Conservation (phyloP, 2,888 invertebrate genomes). For the Ophion ellenae region DNA sequence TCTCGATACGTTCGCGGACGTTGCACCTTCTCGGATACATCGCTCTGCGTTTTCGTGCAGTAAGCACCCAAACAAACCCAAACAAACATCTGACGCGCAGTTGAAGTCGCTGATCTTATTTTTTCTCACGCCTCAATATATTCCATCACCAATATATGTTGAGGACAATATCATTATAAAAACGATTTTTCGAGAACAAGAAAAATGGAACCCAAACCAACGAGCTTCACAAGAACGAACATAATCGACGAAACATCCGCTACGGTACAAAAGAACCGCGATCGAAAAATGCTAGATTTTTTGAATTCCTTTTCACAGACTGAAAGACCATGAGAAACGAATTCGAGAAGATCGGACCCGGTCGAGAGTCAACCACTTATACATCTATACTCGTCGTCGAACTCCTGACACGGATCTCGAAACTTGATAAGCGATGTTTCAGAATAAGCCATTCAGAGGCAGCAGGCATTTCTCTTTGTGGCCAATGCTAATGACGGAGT, state of each 20-base stretch:
- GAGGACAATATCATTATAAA: no score
- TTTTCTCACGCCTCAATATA: slow-evolving; percentile 2
- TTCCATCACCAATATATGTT: no score
- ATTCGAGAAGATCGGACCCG: neutral
- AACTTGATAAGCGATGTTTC: slow-evolving; percentile 41
- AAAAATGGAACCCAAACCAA: neutral
- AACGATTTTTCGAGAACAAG: no score
- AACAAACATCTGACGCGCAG: neutral
- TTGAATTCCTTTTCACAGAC: neutral
- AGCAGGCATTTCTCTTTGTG: slow-evolving; percentile 39
- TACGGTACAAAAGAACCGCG: slow-evolving; percentile 1
- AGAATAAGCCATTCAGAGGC: slow-evolving; percentile 18
- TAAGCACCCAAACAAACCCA: neutral
- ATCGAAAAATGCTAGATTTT: neutral
- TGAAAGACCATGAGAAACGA: slow-evolving; percentile 1
- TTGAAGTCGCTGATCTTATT: neutral
- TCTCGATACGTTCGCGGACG: slow-evolving; percentile 35
- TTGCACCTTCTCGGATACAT: slow-evolving; percentile 44
- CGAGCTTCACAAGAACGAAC: neutral
- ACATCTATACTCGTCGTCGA: slow-evolving; percentile 16
- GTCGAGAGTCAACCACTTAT: slow-evolving; percentile 27
- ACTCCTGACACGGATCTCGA: slow-evolving; percentile 52
- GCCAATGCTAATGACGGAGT: slow-evolving; percentile 22
- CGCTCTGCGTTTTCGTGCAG: slow-evolving; percentile 18
- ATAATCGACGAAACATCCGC: neutral